Evolutionary conservation across 2,888 invertebrate species (phyloP).

Genomic region (Portevinia maculata): DNA sequence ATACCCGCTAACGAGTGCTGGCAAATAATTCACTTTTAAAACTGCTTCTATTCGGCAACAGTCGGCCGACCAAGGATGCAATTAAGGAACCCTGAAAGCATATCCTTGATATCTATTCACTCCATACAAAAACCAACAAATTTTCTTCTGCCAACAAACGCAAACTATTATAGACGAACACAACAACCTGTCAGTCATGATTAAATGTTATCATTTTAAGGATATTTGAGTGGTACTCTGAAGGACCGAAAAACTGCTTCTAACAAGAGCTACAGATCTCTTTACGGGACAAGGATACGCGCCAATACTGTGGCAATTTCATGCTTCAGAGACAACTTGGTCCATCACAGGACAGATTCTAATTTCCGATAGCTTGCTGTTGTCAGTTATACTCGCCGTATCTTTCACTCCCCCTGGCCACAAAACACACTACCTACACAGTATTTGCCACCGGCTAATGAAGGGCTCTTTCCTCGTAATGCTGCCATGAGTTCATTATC

Average conservation of each 20-base stretch:
- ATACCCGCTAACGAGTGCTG: conserved; percentile 26
- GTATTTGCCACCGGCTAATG: conserved; percentile 17
- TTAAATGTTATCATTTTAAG: conserved; percentile 71
- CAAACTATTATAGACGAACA: conserved; percentile 50
- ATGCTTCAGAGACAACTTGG: conserved; percentile 63
- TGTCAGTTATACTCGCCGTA: conserved; percentile 27
- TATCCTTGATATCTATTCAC: conserved; percentile 24
- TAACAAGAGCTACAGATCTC: conserved; percentile 49
- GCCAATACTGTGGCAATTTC: conserved; percentile 67
- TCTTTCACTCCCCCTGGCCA: too few species aligned
- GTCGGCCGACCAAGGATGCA: conserved; percentile 56
- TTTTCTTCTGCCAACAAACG: conserved; percentile 27
- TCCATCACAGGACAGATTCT: conserved; percentile 61
- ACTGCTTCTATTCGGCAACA: conserved; percentile 45
- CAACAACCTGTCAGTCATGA: conserved; percentile 61
- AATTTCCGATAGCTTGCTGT: conserved; percentile 64
- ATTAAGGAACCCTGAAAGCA: conserved; percentile 59
- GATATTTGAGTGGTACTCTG: conserved; percentile 58
- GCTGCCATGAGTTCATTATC: conserved; percentile 53
- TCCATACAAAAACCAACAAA: conserved; percentile 14
- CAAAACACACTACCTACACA: too few species aligned
- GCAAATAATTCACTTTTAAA: conserved; percentile 54
- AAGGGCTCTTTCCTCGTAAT: conserved; percentile 19
- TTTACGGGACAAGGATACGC: conserved; percentile 45
- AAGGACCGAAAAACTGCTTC: conserved; percentile 57